A percentile compares a stretch with the other conserved stretches of the same genome.
Conservation (phyloP, 2,888 invertebrate species). For the Anodontia alba region DNA sequence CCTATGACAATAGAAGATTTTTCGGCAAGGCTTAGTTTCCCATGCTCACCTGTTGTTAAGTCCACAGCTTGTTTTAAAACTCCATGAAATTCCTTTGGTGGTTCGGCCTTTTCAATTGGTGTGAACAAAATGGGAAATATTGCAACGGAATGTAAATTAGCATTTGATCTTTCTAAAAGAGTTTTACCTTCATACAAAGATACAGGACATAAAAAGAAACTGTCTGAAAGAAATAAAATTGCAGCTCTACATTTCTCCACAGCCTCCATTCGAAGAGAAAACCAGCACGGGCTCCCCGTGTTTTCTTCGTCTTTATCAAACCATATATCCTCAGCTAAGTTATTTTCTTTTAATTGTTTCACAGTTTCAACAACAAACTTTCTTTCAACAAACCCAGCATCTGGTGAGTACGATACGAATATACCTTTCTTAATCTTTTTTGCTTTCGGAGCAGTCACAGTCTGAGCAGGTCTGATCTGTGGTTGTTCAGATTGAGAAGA, state of each 20-base stretch:
- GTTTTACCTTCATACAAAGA: constrained; percentile 83
- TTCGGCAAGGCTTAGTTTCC: constrained; percentile 80
- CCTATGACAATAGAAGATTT: constrained; percentile 82
- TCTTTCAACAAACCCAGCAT: constrained; percentile 82
- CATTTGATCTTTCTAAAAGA: constrained; percentile 77
- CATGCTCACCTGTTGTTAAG: constrained; percentile 67
- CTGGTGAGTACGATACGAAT: constrained; percentile 83
- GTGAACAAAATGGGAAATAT: constrained; percentile 78
- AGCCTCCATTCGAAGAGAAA: constrained; percentile 83
- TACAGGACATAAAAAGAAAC: constrained; percentile 82
- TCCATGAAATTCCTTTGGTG: constrained; percentile 73
- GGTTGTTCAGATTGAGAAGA: neutral
- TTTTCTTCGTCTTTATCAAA: constrained; percentile 84
- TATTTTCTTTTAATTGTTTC: constrained; percentile 83
- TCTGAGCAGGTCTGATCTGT: neutral
- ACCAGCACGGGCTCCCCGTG: constrained; percentile 83
- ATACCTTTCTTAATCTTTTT: constrained; percentile 82
- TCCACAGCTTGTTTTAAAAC: constrained; percentile 74
- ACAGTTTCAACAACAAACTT: constrained; percentile 83
- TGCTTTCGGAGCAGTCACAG: constrained; percentile 37
- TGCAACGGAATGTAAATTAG: constrained; percentile 72
- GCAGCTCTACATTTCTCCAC: constrained; percentile 82
- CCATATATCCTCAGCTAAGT: constrained; percentile 83
- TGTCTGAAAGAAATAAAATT: constrained; percentile 80
- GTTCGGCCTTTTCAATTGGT: constrained; percentile 72